These are phyloP conservation scores for Emydura subglobosa DNA, from an alignment of 2,113 vertebrate genomes.

Conservation along the genomic window DNA sequence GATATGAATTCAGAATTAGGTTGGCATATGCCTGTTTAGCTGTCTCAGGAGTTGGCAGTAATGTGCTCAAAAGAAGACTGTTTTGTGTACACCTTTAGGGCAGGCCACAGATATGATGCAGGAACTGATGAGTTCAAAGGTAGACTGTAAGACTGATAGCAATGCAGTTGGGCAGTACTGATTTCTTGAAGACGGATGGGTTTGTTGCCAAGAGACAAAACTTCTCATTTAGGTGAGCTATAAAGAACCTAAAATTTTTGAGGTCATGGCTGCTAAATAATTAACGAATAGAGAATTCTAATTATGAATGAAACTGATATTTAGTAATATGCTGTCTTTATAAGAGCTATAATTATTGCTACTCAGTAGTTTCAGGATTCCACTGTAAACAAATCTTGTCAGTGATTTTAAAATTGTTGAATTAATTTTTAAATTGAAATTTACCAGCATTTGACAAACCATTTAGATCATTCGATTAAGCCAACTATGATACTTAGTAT, in stretches of 20 bases:
- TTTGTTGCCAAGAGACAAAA: constrained; percentile 64
- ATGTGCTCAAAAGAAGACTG: constrained; percentile 31
- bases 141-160: constrained; percentile 39
- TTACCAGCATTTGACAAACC: constrained; percentile 18
- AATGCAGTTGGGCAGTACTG: constrained; percentile 20
- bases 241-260: constrained; percentile 36
- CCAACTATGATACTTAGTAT: constrained; percentile 51
- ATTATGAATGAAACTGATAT: neutral
- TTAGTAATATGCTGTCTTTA: neutral
- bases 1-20: neutral
- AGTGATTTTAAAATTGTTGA: neutral
- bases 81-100: constrained; percentile 13
- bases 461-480: constrained; percentile 2
- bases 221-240: constrained; percentile 47
- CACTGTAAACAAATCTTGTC: neutral
- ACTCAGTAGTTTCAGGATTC: constrained; percentile 18
- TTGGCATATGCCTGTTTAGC: constrained; percentile 23
- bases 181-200: constrained; percentile 33
- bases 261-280: neutral
- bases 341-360: neutral
- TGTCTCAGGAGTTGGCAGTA: neutral
- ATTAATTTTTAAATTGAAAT: constrained; percentile 53
- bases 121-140: constrained; percentile 46
- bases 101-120: constrained; percentile 34
- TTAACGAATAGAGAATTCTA: neutral